Conservation (phyloP, 2,113 vertebrate genomes). For the Marcusenius ussheri region DNA sequence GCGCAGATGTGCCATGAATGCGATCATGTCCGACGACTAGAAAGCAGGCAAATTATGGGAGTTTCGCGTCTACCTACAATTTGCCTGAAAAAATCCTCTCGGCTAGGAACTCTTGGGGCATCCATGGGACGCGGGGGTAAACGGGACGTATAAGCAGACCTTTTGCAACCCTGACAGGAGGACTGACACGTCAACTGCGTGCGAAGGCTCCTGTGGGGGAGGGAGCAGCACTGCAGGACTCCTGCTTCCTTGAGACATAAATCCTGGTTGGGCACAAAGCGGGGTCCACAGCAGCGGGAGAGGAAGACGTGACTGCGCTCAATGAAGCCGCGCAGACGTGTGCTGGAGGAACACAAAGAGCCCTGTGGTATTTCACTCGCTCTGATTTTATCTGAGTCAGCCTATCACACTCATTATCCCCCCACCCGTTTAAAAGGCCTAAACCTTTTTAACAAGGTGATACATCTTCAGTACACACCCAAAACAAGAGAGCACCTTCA, state of each 20-base stretch:
- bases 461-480: background rate
- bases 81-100: background rate
- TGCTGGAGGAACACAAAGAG: conserved; percentile 41
- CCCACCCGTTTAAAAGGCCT: background rate
- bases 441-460: conserved; percentile 8
- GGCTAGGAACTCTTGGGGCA: background rate
- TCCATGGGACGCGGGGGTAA: background rate
- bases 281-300: background rate
- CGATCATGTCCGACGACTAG: background rate
- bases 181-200: background rate
- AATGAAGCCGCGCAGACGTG: conserved; percentile 51
- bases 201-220: background rate
- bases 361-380: conserved; percentile 25
- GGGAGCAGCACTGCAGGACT: conserved; percentile 14
- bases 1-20: background rate
- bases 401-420: background rate
- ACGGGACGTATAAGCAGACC: background rate
- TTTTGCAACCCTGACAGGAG: background rate
- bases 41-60: background rate
- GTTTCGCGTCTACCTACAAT: background rate
- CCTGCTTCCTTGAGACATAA: conserved; percentile 49
- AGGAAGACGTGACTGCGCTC: conserved; percentile 45
- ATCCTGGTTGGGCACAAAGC: conserved; percentile 39
- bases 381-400: conserved; percentile 15
- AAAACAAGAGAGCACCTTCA: conserved; percentile 16